These are phyloP conservation scores for Tetragonula clypearis DNA, from an alignment of 1,140 invertebrate genomes.

Conservation along the genomic window DNA sequence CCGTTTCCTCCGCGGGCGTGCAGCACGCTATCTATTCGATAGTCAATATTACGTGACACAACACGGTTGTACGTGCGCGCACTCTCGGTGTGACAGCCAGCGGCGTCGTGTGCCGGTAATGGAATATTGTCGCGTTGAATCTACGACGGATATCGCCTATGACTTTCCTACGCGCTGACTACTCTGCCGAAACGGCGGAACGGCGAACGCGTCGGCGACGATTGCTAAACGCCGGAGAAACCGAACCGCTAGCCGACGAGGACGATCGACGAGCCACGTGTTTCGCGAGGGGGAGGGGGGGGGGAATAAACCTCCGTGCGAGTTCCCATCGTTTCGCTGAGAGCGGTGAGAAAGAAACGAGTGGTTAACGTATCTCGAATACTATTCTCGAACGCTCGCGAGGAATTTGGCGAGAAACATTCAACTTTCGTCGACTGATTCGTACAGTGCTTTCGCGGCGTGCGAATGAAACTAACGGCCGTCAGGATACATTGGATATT, in stretches of 20 bases:
- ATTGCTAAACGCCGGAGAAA: slow-evolving; percentile 1
- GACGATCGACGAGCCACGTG: slow-evolving; percentile 9
- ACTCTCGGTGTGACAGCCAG: slow-evolving; percentile 41
- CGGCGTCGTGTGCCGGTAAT: slow-evolving; percentile 50
- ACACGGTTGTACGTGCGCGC: slow-evolving; percentile 58
- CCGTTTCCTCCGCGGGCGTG: slow-evolving; percentile 35
- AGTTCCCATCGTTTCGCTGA: neutral
- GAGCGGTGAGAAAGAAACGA: slow-evolving; percentile 3
- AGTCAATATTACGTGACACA: slow-evolving; percentile 71
- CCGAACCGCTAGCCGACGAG: neutral
- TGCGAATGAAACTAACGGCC: neutral
- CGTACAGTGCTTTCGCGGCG: neutral
- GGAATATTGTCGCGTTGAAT: slow-evolving; percentile 59
- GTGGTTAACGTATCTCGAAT: slow-evolving; percentile 3
- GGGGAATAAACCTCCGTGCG: slow-evolving; percentile 23
- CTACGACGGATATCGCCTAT: slow-evolving; percentile 39
- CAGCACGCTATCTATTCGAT: slow-evolving; percentile 68
- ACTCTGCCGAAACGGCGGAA: neutral
- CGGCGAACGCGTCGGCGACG: too few species aligned
- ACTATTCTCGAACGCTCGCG: neutral
- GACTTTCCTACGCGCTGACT: slow-evolving; percentile 31
- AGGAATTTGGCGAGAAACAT: neutral
- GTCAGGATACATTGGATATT: neutral
- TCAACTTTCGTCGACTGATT: neutral
- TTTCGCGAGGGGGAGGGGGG: neutral